Evolutionary conservation across 2,888 invertebrate species (phyloP).

Genomic region (Sinohyriopsis cumingii): DNA sequence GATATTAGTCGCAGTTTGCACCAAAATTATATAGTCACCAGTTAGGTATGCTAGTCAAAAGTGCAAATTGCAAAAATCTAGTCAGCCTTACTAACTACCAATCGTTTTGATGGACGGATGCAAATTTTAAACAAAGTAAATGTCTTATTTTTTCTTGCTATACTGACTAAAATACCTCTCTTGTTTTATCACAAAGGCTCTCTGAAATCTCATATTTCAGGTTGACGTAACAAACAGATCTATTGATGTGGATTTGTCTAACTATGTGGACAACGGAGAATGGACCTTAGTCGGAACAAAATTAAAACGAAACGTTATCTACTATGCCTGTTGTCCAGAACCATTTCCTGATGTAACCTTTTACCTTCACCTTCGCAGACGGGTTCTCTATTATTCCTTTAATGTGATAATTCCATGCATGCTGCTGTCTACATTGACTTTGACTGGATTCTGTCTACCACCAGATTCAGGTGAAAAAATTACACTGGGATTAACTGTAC

Average conservation of each 20-base stretch:
- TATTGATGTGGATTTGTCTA: constrained; percentile 73
- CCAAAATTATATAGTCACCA: no score
- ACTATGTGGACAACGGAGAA: constrained; percentile 76
- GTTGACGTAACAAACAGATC: constrained; percentile 66
- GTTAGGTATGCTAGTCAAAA: no score
- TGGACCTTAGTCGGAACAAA: constrained; percentile 75
- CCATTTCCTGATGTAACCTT: constrained; percentile 76
- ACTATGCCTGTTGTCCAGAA: constrained; percentile 74
- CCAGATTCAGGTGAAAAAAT: constrained; percentile 76
- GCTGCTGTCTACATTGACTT: constrained; percentile 78
- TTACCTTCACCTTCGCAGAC: constrained; percentile 73
- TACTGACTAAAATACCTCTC: no score
- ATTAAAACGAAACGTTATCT: constrained; percentile 72
- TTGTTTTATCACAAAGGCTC: no score
- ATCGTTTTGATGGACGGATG: no score
- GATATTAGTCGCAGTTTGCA: no score
- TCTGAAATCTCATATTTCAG: constrained; percentile 8
- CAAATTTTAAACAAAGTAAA: no score
- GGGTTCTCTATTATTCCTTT: constrained; percentile 74
- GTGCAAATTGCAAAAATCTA: no score
- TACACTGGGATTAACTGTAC: constrained; percentile 76
- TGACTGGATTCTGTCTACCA: constrained; percentile 75
- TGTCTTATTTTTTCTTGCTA: no score
- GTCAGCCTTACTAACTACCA: no score
- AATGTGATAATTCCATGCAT: constrained; percentile 77